Evolutionary conservation across 1,140 invertebrate species (phyloP).

Genomic region (Hyphantria cunea): DNA sequence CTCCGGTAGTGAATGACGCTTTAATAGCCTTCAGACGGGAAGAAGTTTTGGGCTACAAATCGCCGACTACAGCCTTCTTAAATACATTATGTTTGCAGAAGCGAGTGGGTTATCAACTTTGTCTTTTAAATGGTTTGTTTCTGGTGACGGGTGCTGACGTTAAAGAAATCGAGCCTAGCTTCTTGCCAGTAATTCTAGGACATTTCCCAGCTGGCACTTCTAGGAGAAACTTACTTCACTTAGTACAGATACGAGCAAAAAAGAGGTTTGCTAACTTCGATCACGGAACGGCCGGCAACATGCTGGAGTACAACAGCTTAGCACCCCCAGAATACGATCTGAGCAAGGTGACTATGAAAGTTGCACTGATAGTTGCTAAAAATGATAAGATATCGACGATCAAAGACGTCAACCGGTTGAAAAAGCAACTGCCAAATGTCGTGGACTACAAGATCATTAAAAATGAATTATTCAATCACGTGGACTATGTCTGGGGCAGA

Average conservation of each 20-base stretch:
- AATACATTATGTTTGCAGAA: conserved; percentile 2
- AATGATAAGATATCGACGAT: conserved; percentile 80
- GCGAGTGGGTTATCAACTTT: conserved; percentile 12
- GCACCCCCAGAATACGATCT: conserved; percentile 81
- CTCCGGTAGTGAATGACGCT: neutral
- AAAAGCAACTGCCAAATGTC: conserved; percentile 70
- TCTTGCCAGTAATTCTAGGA: conserved; percentile 21
- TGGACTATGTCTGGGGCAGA: conserved; percentile 37
- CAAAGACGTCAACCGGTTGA: conserved; percentile 81
- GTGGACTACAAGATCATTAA: conserved; percentile 35
- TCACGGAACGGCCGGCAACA: conserved; percentile 76
- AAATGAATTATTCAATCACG: conserved; percentile 38
- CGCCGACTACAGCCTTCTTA: neutral
- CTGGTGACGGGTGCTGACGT: conserved; percentile 23
- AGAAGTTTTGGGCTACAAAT: conserved; percentile 1
- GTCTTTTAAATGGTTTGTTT: conserved; percentile 15
- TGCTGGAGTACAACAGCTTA: conserved; percentile 67
- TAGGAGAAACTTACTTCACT: conserved; percentile 85
- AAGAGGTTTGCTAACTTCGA: conserved; percentile 70
- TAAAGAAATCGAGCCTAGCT: conserved; percentile 31
- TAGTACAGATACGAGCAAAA: conserved; percentile 74
- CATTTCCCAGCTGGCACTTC: conserved; percentile 68
- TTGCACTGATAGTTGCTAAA: conserved; percentile 82
- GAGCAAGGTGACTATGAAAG: conserved; percentile 78
- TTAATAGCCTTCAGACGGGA: neutral